Conservation (phyloP, 1,140 invertebrate species). For the Hycleus phaleratus region DNA sequence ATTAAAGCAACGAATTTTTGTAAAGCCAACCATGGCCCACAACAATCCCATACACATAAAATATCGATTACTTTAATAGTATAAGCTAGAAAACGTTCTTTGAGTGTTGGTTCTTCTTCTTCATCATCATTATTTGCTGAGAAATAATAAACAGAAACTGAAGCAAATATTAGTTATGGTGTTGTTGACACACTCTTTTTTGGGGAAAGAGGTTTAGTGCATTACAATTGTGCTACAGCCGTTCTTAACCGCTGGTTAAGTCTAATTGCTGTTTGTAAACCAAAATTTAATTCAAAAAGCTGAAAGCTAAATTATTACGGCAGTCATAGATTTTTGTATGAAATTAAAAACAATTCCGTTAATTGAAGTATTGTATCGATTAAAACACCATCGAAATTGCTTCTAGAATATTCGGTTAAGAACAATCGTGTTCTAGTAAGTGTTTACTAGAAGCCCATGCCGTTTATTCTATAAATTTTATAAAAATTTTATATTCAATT, state of each 20-base stretch:
- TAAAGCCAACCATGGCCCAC: slow-evolving; percentile 81
- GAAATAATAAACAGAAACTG: slow-evolving; percentile 91
- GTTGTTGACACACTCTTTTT: slow-evolving; percentile 57
- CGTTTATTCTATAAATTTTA: neutral
- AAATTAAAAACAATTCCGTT: neutral
- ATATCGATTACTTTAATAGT: slow-evolving; percentile 78
- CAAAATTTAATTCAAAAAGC: neutral
- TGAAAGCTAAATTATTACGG: neutral
- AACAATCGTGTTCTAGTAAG: slow-evolving; percentile 9
- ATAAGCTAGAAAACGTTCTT: slow-evolving; percentile 70
- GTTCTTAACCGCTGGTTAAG: slow-evolving; percentile 38
- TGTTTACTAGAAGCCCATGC: slow-evolving; percentile 10
- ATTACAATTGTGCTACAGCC: slow-evolving; percentile 32
- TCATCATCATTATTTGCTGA: slow-evolving; percentile 72
- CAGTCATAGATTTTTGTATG: no score
- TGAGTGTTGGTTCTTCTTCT: slow-evolving; percentile 80
- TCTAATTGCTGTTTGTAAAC: slow-evolving; percentile 6
- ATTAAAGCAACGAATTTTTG: slow-evolving; percentile 84
- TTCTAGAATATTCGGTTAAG: slow-evolving; percentile 23
- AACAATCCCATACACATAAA: slow-evolving; percentile 97
- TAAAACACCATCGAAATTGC: slow-evolving; percentile 33
- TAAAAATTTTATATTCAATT: no score
- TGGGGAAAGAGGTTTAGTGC: slow-evolving; percentile 49
- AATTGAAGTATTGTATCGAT: neutral
- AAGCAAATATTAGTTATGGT: slow-evolving; percentile 58